phyloP scores from a whole-genome alignment of 2,113 vertebrate genomes.

The Lipophrys pholis region DNA sequence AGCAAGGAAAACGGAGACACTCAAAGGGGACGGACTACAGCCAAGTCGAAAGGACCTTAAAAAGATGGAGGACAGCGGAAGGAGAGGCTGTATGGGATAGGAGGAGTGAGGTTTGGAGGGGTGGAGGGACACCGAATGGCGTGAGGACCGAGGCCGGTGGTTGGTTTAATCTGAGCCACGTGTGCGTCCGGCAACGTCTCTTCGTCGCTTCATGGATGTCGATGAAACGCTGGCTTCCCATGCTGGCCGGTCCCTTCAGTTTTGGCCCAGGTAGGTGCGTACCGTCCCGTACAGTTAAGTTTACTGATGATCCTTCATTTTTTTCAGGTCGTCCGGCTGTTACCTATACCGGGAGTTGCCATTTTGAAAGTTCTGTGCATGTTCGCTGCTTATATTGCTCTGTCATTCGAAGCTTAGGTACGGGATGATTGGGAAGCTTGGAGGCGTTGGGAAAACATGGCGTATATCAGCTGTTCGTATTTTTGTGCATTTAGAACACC shows the following conservation, averaged over 20 bases:
- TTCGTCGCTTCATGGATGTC: slow-evolving; percentile 64
- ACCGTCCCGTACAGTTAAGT: slow-evolving; percentile 36
- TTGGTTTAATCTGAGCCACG: slow-evolving; percentile 79
- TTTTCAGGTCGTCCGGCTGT: slow-evolving; percentile 23
- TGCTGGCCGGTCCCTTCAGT: slow-evolving; percentile 45
- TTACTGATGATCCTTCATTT: slow-evolving; percentile 30
- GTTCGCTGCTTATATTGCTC: slow-evolving; percentile 30
- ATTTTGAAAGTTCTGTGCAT: slow-evolving; percentile 63
- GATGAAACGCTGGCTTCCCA: slow-evolving; percentile 59
- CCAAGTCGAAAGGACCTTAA: slow-evolving; percentile 62
- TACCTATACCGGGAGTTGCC: slow-evolving; percentile 50
- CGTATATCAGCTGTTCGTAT: slow-evolving; percentile 43
- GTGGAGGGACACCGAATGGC: slow-evolving; percentile 73
- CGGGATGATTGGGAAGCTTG: slow-evolving; percentile 46
- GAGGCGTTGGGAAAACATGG: slow-evolving; percentile 65
- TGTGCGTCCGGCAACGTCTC: slow-evolving; percentile 71
- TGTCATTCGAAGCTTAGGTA: slow-evolving; percentile 50
- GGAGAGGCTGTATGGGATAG: slow-evolving; percentile 59
- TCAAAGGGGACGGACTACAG: slow-evolving; percentile 49
- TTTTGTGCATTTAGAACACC: slow-evolving; percentile 24
- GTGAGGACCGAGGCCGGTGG: slow-evolving; percentile 78
- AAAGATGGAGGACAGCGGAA: slow-evolving; percentile 70
- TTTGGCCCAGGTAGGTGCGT: slow-evolving; percentile 73
- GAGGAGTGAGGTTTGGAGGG: slow-evolving; percentile 52
- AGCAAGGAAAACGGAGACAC: slow-evolving; percentile 58